A percentile compares a stretch with the other conserved stretches of the same genome.
Evolutionary conservation across 2,113 vertebrate species (phyloP).

Genomic region (Rhineura floridana): DNA sequence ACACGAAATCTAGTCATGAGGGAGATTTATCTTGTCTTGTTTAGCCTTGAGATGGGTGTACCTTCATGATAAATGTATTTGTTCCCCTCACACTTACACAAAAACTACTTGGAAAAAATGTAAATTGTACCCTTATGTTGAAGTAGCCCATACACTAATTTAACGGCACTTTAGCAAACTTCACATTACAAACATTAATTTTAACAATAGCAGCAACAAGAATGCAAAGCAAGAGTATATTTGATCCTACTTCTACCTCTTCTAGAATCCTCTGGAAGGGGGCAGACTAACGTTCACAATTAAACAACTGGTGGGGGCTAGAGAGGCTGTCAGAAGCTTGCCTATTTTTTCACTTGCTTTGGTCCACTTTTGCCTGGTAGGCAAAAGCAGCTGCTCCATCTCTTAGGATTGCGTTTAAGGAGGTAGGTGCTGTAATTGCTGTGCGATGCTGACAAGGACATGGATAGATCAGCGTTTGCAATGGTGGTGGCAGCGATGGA

Average conservation of each 20-base stretch:
- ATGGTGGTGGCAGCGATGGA: not conserved
- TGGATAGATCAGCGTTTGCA: not conserved
- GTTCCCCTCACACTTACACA: not conserved
- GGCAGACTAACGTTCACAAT: not conserved
- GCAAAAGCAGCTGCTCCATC: not conserved
- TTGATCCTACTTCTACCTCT: not conserved
- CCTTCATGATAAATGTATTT: not conserved
- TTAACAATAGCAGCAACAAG: no score
- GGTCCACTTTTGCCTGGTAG: not conserved
- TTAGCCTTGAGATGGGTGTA: not conserved
- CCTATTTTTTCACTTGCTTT: not conserved
- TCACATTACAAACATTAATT: constrained; percentile 30
- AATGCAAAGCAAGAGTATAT: constrained; percentile 33
- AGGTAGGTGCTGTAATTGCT: not conserved
- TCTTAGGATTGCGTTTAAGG: not conserved
- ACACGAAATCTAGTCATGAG: not conserved
- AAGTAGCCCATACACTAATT: constrained; percentile 43
- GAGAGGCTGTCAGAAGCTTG: not conserved
- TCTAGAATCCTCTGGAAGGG: not conserved
- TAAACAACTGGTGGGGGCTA: not conserved
- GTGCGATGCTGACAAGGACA: not conserved
- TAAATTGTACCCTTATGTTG: not conserved
- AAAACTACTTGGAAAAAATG: not conserved
- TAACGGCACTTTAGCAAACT: constrained; percentile 58
- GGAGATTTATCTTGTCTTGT: not conserved